phyloP scores from a whole-genome alignment of 2,888 invertebrate genomes.

The Brachylomia viminalis region DNA sequence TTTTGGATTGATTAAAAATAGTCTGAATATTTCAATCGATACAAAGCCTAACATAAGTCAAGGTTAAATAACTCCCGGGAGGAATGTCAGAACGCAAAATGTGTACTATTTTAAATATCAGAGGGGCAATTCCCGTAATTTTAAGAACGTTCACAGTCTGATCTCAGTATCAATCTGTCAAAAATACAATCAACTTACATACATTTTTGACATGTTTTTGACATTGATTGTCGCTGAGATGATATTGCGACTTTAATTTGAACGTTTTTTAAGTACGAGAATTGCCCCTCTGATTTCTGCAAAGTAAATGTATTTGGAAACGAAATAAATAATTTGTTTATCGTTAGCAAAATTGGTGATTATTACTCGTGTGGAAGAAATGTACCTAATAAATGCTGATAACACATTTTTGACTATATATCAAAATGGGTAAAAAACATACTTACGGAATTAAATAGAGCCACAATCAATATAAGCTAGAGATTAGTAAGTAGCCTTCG shows the following conservation, averaged over 20 bases:
- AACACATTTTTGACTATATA: not conserved
- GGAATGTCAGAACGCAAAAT: conserved; percentile 20
- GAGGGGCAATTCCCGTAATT: too few relatives aligned
- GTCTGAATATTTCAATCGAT: conserved; percentile 38
- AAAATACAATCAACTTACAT: too few relatives aligned
- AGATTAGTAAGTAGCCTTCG: not conserved
- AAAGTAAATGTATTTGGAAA: conserved; percentile 5
- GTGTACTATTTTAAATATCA: conserved; percentile 6
- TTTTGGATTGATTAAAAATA: conserved; percentile 45
- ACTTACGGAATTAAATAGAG: not conserved
- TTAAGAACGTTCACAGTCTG: too few relatives aligned
- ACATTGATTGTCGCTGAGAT: too few relatives aligned
- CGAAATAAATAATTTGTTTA: not conserved
- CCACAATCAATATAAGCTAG: not conserved
- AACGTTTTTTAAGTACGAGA: too few relatives aligned
- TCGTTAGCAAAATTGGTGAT: not conserved
- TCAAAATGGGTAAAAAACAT: not conserved
- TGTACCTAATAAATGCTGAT: not conserved
- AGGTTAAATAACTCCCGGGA: conserved; percentile 36
- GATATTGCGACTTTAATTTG: too few relatives aligned
- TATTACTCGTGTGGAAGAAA: not conserved
- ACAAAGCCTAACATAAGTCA: conserved; percentile 29
- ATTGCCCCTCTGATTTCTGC: not conserved
- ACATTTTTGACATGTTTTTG: too few relatives aligned
- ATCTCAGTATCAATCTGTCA: too few relatives aligned